Conservation (phyloP, 2,888 invertebrate genomes). For the Psylliodes chrysocephalus region DNA sequence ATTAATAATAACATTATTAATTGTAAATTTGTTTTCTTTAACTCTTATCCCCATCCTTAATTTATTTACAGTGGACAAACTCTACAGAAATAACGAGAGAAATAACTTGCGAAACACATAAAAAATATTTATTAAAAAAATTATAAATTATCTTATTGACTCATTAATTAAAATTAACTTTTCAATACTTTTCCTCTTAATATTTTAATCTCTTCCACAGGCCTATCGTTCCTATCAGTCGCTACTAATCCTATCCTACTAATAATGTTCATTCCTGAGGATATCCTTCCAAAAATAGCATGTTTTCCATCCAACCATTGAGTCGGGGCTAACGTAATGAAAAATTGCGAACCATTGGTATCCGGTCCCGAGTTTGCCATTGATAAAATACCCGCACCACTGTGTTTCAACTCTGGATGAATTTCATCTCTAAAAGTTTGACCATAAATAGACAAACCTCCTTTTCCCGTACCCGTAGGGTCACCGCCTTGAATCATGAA, state of each 20-base stretch:
- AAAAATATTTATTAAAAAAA: slow-evolving; percentile 11
- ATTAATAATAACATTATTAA: slow-evolving; percentile 33
- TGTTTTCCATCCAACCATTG: slow-evolving; percentile 99
- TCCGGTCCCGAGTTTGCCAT: slow-evolving; percentile 99
- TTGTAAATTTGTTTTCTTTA: slow-evolving; percentile 13
- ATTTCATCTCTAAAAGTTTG: slow-evolving; percentile 96
- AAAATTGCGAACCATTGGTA: slow-evolving; percentile 98
- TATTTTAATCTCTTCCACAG: slow-evolving; percentile 88
- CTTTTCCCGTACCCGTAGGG: slow-evolving; percentile 89
- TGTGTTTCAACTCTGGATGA: slow-evolving; percentile 91
- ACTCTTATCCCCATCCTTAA: no score
- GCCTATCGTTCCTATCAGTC: slow-evolving; percentile 91
- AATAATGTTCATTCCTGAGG: slow-evolving; percentile 89
- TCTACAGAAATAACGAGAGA: no score
- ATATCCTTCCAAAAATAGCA: slow-evolving; percentile 92
- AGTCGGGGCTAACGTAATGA: slow-evolving; percentile 94
- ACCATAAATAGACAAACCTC: slow-evolving; percentile 97
- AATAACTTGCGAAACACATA: no score
- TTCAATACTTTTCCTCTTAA: slow-evolving; percentile 69
- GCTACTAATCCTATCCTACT: slow-evolving; percentile 94
- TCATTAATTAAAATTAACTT: slow-evolving; percentile 41
- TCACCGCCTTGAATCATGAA: slow-evolving; percentile 97
- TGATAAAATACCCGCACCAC: slow-evolving; percentile 89
- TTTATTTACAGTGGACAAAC: no score
- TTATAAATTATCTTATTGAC: slow-evolving; percentile 3